Percentiles rank a stretch among this genome's conserved stretches.
phyloP scores from a whole-genome alignment of 2,113 vertebrate genomes.

The Oostethus manadensis region DNA sequence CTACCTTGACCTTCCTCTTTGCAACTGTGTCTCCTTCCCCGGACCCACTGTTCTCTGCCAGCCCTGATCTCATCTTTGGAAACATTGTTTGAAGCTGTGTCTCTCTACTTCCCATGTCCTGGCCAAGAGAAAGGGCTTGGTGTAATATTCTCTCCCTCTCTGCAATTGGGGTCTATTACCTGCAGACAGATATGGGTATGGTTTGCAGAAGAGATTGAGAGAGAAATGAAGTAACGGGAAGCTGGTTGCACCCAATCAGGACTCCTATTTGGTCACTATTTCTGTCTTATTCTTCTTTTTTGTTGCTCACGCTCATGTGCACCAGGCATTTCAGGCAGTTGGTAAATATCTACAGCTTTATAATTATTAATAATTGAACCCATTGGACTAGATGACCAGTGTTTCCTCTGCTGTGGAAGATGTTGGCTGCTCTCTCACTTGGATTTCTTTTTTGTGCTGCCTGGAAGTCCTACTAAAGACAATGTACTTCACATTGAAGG shows the following conservation, averaged over 20 bases:
- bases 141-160: conserved; percentile 57
- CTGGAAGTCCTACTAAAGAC: too few relatives aligned
- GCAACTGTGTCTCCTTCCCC: conserved; percentile 26
- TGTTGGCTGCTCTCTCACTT: too few relatives aligned
- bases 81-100: conserved; percentile 58
- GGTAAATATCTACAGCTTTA: too few relatives aligned
- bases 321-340: background rate
- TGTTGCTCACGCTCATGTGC: background rate
- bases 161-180: conserved; percentile 42
- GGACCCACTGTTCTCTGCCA: conserved; percentile 31
- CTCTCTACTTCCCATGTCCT: conserved; percentile 48
- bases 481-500: too few relatives aligned
- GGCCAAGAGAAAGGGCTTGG: conserved; percentile 42
- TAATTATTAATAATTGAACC: too few relatives aligned
- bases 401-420: too few relatives aligned
- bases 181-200: conserved; percentile 19
- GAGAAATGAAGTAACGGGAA: conserved; percentile 14
- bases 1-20: conserved; percentile 35
- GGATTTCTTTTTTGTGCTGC: too few relatives aligned
- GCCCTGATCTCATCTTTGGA: conserved; percentile 47
- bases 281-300: conserved; percentile 24
- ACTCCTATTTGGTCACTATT: conserved; percentile 18
- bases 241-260: conserved; percentile 57
- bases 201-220: background rate
- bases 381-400: too few relatives aligned